Evolutionary conservation across 2,797 vertebrate species (phyloP).

Genomic region (Tenualosa thibaudeaui): DNA sequence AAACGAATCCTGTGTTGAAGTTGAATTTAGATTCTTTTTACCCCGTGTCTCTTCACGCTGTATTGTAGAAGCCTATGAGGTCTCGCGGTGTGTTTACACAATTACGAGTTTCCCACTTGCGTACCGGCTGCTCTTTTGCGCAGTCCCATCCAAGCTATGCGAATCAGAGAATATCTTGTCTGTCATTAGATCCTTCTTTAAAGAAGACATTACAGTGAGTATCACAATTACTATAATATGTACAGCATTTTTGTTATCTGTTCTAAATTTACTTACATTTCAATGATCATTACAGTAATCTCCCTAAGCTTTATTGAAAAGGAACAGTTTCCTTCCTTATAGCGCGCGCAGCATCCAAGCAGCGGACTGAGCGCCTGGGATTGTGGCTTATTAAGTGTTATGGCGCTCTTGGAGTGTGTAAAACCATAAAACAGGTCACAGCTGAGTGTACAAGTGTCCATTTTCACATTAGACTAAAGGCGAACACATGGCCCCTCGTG

Average conservation of each 20-base stretch:
- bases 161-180: neutral
- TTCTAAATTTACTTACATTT: neutral
- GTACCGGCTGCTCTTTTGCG: neutral
- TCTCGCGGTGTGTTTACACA: neutral
- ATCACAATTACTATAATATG: neutral
- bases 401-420: slow-evolving; percentile 56
- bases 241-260: neutral
- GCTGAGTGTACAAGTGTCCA: slow-evolving; percentile 60
- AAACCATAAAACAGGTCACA: slow-evolving; percentile 62
- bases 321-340: neutral
- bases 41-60: neutral
- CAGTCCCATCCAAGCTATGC: too few species aligned
- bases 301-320: neutral
- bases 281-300: neutral
- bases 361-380: slow-evolving; percentile 39
- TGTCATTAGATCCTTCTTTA: neutral
- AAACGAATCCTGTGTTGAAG: neutral
- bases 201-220: neutral
- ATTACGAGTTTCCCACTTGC: neutral
- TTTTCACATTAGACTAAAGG: slow-evolving; percentile 60
- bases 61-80: neutral
- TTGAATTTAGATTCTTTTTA: neutral
- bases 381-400: slow-evolving; percentile 55
- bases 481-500: slow-evolving; percentile 56
- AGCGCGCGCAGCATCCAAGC: neutral